A percentile compares a stretch with the other conserved stretches of the same genome.
Evolutionary conservation across 1,140 invertebrate genomes (phyloP).

Genomic region (Asobara japonica): DNA sequence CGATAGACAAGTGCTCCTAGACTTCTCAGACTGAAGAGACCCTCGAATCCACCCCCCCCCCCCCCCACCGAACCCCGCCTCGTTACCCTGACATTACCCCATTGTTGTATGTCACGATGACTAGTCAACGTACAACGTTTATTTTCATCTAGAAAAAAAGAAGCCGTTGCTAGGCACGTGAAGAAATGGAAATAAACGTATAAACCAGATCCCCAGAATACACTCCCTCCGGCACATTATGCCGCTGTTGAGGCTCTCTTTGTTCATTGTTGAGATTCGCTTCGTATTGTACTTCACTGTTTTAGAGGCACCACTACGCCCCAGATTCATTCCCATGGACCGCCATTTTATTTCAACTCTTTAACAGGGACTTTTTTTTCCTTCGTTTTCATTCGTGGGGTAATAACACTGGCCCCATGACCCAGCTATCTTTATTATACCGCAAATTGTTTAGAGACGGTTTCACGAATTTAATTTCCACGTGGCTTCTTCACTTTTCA

Average conservation of each 20-base stretch:
- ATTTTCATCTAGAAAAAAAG: conserved; percentile 7
- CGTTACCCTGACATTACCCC: conserved; percentile 1
- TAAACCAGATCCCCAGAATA: conserved; percentile 26
- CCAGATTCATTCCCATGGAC: conserved; percentile 48
- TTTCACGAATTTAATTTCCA: not conserved
- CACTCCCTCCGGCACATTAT: conserved; percentile 51
- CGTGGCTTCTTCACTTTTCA: not conserved
- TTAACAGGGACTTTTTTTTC: not conserved
- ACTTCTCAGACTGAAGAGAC: conserved; percentile 2
- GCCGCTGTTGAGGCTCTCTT: conserved; percentile 42
- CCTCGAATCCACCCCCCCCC: not conserved
- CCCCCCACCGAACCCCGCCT: not conserved
- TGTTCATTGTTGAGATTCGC: conserved; percentile 61
- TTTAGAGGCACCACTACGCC: conserved; percentile 44
- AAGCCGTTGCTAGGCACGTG: not conserved
- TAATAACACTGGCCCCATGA: conserved; percentile 16
- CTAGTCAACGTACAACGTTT: not conserved
- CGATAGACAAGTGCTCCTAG: not conserved
- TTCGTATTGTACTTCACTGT: conserved; percentile 53
- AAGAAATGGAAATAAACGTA: conserved; percentile 29
- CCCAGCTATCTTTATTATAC: not conserved
- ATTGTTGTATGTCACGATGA: not conserved
- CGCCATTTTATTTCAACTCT: conserved; percentile 30
- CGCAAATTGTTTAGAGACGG: conserved; percentile 1
- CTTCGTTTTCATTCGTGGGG: not conserved